phyloP scores from a whole-genome alignment of 2,113 vertebrate species.

The Gulo gulo region DNA sequence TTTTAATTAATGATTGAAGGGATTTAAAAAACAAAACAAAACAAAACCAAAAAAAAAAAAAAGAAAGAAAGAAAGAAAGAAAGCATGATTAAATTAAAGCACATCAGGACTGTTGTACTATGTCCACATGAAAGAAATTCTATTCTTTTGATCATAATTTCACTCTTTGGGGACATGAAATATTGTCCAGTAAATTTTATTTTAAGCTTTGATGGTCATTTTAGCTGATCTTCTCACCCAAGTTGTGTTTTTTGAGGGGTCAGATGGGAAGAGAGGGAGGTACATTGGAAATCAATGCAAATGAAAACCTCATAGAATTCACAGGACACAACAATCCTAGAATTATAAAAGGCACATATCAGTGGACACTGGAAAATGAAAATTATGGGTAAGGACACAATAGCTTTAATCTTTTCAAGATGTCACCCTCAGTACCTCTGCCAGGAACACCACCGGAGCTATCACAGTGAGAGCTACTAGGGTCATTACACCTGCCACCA shows the following conservation, averaged over 20 bases:
- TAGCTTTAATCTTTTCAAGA: not conserved
- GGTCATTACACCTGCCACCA: not conserved
- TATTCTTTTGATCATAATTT: not conserved
- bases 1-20: not conserved
- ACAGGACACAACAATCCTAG: not conserved
- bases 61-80: too few relatives aligned
- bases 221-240: not conserved
- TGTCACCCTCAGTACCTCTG: not conserved
- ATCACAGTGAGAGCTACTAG: not conserved
- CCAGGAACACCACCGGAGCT: not conserved
- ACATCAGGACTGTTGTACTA: not conserved
- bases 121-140: not conserved
- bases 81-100: not conserved
- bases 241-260: not conserved
- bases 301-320: not conserved
- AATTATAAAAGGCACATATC: not conserved
- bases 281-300: not conserved
- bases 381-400: not conserved
- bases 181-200: not conserved
- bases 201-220: not conserved
- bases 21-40: not conserved
- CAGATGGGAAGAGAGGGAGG: fast-evolving
- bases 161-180: not conserved
- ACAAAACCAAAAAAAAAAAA: not conserved
- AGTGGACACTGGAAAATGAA: not conserved